Percentiles rank a stretch among this genome's conserved stretches.
Evolutionary conservation across 1,140 invertebrate genomes (phyloP).

Genomic region (Calliphora vicina): DNA sequence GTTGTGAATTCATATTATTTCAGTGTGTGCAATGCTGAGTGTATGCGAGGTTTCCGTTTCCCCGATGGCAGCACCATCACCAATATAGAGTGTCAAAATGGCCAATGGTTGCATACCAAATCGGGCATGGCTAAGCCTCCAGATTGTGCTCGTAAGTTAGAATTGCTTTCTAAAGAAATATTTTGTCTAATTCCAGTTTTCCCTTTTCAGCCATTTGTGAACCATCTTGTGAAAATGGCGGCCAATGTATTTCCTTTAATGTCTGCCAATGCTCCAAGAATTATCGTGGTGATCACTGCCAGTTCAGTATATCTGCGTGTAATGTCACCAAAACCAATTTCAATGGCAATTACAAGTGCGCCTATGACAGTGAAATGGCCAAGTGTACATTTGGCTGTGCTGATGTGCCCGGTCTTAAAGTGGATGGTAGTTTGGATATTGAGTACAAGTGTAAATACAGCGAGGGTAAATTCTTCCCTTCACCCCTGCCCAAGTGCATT

Average conservation of each 20-base stretch:
- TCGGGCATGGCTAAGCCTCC: slow-evolving; percentile 66
- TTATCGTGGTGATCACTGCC: slow-evolving; percentile 76
- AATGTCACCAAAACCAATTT: slow-evolving; percentile 65
- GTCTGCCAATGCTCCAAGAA: slow-evolving; percentile 78
- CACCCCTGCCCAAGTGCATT: slow-evolving; percentile 77
- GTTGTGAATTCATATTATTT: background rate
- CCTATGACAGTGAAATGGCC: slow-evolving; percentile 67
- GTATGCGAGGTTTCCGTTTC: slow-evolving; percentile 69
- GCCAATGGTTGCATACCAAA: slow-evolving; percentile 68
- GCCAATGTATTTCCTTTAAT: slow-evolving; percentile 77
- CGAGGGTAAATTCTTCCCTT: slow-evolving; percentile 73
- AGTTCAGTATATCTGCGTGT: slow-evolving; percentile 66
- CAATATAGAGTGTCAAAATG: slow-evolving; percentile 70
- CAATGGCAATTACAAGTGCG: slow-evolving; percentile 79
- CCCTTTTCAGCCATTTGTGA: slow-evolving; percentile 72
- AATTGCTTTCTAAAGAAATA: background rate
- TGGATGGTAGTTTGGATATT: slow-evolving; percentile 57
- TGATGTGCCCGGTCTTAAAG: slow-evolving; percentile 66
- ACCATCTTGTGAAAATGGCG: slow-evolving; percentile 79
- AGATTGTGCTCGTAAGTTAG: slow-evolving; percentile 69
- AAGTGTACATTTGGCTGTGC: slow-evolving; percentile 76
- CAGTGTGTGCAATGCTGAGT: slow-evolving; percentile 67
- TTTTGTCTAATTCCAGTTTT: background rate
- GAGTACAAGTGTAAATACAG: slow-evolving; percentile 76
- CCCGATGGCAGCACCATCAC: slow-evolving; percentile 70